Percentiles rank a stretch among this genome's conserved stretches.
Conservation (phyloP, 2,888 invertebrate genomes). For the Tetragnatha montana region DNA sequence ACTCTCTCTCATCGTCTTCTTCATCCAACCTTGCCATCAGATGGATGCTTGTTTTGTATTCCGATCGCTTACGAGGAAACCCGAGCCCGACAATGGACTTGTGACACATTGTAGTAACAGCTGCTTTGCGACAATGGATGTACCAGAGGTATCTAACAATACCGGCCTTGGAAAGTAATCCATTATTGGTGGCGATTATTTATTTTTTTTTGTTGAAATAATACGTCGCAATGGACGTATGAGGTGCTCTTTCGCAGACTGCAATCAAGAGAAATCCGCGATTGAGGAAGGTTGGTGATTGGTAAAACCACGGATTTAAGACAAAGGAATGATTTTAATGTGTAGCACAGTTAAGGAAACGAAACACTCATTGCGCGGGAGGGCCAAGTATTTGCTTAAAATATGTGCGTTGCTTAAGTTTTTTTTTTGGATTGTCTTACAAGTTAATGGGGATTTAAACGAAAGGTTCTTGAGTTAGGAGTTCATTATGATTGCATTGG, state of each 20-base stretch:
- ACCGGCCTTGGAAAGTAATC: constrained; percentile 64
- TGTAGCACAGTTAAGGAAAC: constrained; percentile 24
- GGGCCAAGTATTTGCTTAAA: background rate
- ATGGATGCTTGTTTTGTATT: constrained; percentile 63
- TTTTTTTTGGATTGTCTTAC: background rate
- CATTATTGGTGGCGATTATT: constrained; percentile 56
- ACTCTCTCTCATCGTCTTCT: constrained; percentile 39
- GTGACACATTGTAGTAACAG: constrained; percentile 70
- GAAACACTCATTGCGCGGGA: background rate
- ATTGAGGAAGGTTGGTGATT: constrained; percentile 15
- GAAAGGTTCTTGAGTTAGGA: no score
- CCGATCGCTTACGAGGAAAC: constrained; percentile 62
- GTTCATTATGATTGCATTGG: no score
- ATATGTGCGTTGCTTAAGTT: background rate
- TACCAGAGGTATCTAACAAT: constrained; percentile 56
- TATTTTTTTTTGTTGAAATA: no score
- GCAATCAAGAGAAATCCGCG: constrained; percentile 19
- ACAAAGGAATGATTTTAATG: constrained; percentile 42
- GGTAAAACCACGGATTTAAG: background rate
- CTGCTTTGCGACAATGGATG: constrained; percentile 54
- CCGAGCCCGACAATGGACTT: constrained; percentile 57
- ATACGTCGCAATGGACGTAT: constrained; percentile 10
- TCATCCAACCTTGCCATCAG: constrained; percentile 47
- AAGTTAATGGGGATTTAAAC: background rate
- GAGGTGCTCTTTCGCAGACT: background rate